Evolutionary conservation across 2,888 invertebrate species (phyloP), one percentile per base, ranked within the genome.

Genomic region (Cosmorhoe ocellata): DNA sequence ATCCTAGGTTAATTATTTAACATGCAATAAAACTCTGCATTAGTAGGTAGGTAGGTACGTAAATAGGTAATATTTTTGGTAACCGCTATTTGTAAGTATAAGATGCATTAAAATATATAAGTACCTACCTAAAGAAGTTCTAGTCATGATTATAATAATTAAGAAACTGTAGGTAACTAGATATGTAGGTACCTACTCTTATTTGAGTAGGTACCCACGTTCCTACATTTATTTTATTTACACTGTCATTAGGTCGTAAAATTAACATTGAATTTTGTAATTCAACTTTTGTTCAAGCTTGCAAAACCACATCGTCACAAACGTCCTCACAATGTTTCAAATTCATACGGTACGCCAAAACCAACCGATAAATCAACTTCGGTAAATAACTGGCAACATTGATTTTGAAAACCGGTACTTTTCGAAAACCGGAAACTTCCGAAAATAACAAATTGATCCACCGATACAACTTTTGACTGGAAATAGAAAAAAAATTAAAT

Each of bases 401-500:
- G 7, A 11, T 9, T 22, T 24, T 8, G 22, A 24, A 1, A 24
- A 36, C 14, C 34, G 34, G 18, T 37, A 11, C 5, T 26, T 2
- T 33, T 32, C 7, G n/a, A 4, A 26, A 10, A 1, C 14, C n/a
- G 11, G 13, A 28, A 40, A 40, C 3, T 24, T 24, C 7, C 5
- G 7, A 24, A 7, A 24, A 24, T 7, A 24, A 24, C 24, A 7
- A 24, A 7, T 24, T 24, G 5, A n/a, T 18, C 3, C 24, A 24
- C 24, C 24, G 24, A 24, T 24, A 7, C 6, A 18, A 18, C 7
- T 24, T 24, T 24, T 26, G 3, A 30, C 18, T 18, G 26, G 4
- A 14, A 28, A 24, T n/a, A 24, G 27, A 26, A 14, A 31, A 31
- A 10, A 6, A 27, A 14, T 69, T 75, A 66, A 30, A 69, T 63